Base-by-base conservation (phyloP, 1,140 invertebrate species). In the Aphelenchoides fujianensis region DNA sequence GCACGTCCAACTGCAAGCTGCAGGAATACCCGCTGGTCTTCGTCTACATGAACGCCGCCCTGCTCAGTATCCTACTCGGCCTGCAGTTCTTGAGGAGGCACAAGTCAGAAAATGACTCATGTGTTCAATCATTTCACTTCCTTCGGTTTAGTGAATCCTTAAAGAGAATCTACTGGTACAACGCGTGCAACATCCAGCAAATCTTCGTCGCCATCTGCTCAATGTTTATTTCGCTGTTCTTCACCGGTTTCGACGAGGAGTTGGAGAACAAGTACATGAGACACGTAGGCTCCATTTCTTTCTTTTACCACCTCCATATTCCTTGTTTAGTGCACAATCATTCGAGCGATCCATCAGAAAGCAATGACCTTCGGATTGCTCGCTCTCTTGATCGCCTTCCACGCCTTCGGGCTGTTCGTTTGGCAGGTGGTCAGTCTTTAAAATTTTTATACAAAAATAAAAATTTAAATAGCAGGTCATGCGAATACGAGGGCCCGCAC, bases 1-100 rank as follows among this genome's bases (percentile, higher is more conserved):
- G 48, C 53, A 73, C 72, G 23, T 23, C 54, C 23, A 73, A 64
- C 34, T 73, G 72, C 31, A 73, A 73, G 36, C 30, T 73, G 5
- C 72, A 73, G 37, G 72, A 73, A 54, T 73, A 72, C 41, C 72
- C 72, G 12, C 16, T 73, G 19, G 70, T 73, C 9, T 73, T 73
- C 61, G n/a, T 64, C 3, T 73, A 73, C 37, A 19, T 73, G 1
- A 57, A 74, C 27, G 71, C 69, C 1, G 23, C 71, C 3, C 28
- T 73, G 36, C 28, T 74, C 7, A 36, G 54, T 0, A 54, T 63
- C 12, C 19, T 73, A 23, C 32, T 73, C 5, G 72, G 70, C 2
- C 16, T 73, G 12, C 72, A 73, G 53, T 66, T 48, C 35, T 32
- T 66, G 12, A 23, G 31, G 36, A 41, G 67, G 35, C 71, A 64